phyloP scores from a whole-genome alignment of 2,888 invertebrate species.

The Synergus laeviventris region DNA sequence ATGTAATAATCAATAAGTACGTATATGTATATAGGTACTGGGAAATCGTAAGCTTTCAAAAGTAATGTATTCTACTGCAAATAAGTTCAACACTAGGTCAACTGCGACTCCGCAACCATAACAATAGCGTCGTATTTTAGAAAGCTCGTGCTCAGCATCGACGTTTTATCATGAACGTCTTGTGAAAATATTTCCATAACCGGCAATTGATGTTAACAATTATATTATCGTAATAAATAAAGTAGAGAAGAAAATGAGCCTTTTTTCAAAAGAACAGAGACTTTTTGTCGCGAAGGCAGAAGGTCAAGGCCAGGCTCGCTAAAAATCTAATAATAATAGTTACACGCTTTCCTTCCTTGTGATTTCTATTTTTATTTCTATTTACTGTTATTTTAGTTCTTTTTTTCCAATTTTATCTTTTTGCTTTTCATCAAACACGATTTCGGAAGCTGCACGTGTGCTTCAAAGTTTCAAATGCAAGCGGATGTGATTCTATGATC shows the following conservation, averaged over 20 bases:
- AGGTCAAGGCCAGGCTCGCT: slow-evolving; percentile 42
- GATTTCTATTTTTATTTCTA: slow-evolving; percentile 10
- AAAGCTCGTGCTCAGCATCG: slow-evolving; percentile 51
- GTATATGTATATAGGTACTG: slow-evolving; percentile 59
- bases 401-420: not conserved
- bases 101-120: slow-evolving; percentile 77
- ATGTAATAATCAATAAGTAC: slow-evolving; percentile 49
- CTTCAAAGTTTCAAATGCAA: slow-evolving; percentile 60
- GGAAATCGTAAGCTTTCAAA: slow-evolving; percentile 74
- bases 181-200: slow-evolving; percentile 46
- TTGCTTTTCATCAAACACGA: not conserved
- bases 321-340: not conserved
- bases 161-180: slow-evolving; percentile 43
- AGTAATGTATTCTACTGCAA: slow-evolving; percentile 76
- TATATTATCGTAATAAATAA: not conserved
- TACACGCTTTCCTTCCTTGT: slow-evolving; percentile 38
- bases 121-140: slow-evolving; percentile 64
- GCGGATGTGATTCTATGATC: slow-evolving; percentile 55
- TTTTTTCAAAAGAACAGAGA: slow-evolving; percentile 41
- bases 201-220: slow-evolving; percentile 11
- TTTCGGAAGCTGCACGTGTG: slow-evolving; percentile 44
- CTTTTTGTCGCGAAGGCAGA: slow-evolving; percentile 48
- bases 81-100: slow-evolving; percentile 75
- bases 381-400: slow-evolving; percentile 22
- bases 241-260: not conserved